phyloP scores from a whole-genome alignment of 2,888 invertebrate genomes.

The Raillietiella orientalis region DNA sequence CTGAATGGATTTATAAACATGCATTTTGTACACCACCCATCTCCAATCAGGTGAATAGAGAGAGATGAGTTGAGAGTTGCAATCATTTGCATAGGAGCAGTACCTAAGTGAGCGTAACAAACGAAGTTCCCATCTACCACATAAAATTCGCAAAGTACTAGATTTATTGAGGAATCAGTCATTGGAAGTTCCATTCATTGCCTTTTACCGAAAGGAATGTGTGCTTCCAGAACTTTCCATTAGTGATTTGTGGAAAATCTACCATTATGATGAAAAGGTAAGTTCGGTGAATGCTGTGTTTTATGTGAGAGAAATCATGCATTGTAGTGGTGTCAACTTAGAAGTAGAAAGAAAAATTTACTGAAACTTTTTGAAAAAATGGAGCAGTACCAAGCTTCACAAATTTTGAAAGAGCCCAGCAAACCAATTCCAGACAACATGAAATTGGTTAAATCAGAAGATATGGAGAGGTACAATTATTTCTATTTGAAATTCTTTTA shows the following conservation, averaged over 20 bases:
- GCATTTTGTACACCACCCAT: conserved; percentile 58
- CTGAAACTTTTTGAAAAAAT: conserved; percentile 55
- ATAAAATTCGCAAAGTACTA: conserved; percentile 73
- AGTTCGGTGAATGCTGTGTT: too few species aligned
- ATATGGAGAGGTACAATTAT: conserved; percentile 28
- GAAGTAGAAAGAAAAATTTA: conserved; percentile 47
- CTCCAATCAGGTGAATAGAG: conserved; percentile 28
- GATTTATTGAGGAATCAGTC: conserved; percentile 87
- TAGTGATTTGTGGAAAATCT: conserved; percentile 93
- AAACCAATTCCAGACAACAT: conserved; percentile 50
- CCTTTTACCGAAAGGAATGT: conserved; percentile 91
- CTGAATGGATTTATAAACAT: conserved; percentile 88
- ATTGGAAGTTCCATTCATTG: conserved; percentile 90
- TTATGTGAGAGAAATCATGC: not conserved
- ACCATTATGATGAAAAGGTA: conserved; percentile 68
- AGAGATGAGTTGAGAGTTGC: not conserved
- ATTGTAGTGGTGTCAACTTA: conserved; percentile 49
- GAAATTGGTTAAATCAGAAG: conserved; percentile 47
- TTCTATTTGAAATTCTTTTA: not conserved
- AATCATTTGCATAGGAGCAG: too few species aligned
- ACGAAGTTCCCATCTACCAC: conserved; percentile 15
- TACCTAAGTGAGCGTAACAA: conserved; percentile 7
- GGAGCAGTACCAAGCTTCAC: conserved; percentile 59
- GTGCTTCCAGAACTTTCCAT: conserved; percentile 76
- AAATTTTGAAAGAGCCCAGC: conserved; percentile 43